A percentile compares a stretch with the other conserved stretches of the same genome.
Evolutionary conservation across 2,797 vertebrate genomes (phyloP).

Genomic region (Rhinella marina): DNA sequence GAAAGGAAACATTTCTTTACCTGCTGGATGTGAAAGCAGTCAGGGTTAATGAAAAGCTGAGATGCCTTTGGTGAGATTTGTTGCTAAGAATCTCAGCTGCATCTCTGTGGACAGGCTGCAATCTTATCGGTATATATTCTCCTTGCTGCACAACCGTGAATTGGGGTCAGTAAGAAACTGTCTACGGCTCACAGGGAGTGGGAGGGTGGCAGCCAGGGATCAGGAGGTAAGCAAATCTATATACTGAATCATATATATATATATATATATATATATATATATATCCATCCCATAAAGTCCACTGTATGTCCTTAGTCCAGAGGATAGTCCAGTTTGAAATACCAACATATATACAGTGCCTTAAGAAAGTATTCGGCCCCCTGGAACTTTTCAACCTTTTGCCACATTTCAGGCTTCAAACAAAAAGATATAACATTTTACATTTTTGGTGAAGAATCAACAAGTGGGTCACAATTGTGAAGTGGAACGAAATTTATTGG

Average conservation of each 20-base stretch:
- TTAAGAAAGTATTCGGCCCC: no score
- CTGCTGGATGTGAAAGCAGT: neutral
- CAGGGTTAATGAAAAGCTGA: constrained; percentile 4
- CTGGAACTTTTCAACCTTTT: no score
- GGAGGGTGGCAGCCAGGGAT: neutral
- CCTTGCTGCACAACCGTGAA: constrained; percentile 9
- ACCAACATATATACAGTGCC: neutral
- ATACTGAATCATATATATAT: no score
- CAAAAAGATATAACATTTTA: no score
- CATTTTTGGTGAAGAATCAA: no score
- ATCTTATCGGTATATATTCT: neutral
- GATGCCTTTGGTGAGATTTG: neutral
- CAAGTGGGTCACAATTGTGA: no score
- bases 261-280: no score
- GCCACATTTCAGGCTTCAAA: no score
- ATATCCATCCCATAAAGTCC: neutral
- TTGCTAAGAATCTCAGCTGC: neutral
- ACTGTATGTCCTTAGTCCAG: neutral
- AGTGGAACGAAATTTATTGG: no score
- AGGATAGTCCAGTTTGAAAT: neutral
- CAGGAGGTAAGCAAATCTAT: neutral
- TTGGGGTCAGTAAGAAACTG: neutral
- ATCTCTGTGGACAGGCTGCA: neutral
- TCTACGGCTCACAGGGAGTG: neutral
- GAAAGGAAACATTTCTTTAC: neutral